These are phyloP conservation scores for Girardia tigrina DNA, from an alignment of 2,888 invertebrate species.

Conservation along the genomic window DNA sequence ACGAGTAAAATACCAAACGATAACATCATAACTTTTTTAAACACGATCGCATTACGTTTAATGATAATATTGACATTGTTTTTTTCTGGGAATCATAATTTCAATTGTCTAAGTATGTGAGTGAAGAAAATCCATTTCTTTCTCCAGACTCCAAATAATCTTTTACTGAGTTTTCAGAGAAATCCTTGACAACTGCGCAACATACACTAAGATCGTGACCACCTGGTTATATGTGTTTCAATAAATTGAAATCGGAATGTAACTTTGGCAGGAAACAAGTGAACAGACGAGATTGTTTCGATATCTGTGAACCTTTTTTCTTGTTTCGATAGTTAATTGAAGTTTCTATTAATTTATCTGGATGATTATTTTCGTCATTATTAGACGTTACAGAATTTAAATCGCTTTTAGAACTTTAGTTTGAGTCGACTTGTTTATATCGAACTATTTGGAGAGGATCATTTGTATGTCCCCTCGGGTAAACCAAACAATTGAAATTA, in stretches of 20 bases:
- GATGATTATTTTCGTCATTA: conserved; percentile 4
- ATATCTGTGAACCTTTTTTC: not conserved
- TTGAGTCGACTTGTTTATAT: too few species aligned
- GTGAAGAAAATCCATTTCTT: not conserved
- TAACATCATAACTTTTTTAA: too few species aligned
- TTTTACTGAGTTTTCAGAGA: not conserved
- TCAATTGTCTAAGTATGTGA: not conserved
- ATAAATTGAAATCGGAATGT: conserved; percentile 7
- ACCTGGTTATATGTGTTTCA: not conserved
- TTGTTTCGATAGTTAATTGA: conserved; percentile 2
- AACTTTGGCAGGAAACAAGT: conserved; percentile 39
- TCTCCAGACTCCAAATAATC: conserved; percentile 13
- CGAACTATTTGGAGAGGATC: too few species aligned
- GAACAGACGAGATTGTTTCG: not conserved
- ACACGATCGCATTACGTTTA: too few species aligned
- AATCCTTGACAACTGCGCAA: not conserved
- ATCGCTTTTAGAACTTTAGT: conserved; percentile 1
- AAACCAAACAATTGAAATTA: too few species aligned
- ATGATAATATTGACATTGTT: too few species aligned
- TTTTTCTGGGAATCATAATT: too few species aligned
- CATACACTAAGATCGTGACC: not conserved
- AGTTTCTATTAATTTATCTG: not conserved
- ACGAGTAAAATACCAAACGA: too few species aligned
- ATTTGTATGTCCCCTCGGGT: too few species aligned
- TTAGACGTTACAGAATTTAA: conserved; percentile 10